Evolutionary conservation across 2,113 vertebrate genomes (phyloP).

Genomic region (Pimephales promelas): DNA sequence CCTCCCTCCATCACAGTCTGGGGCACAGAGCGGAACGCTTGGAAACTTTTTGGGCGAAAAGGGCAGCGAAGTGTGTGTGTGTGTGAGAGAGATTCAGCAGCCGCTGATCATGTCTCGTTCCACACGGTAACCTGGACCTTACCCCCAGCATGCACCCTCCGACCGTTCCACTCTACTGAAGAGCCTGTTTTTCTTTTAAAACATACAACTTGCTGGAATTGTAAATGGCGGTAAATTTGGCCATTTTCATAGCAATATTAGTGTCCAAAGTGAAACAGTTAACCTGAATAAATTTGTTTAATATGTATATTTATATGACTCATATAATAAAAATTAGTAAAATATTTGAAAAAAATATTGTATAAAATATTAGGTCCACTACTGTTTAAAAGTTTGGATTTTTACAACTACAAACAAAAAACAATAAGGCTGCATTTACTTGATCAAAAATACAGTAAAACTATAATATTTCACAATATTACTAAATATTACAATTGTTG

Average conservation of each 20-base stretch:
- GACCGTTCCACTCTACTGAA: slow-evolving; percentile 48
- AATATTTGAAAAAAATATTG: background rate
- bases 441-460: background rate
- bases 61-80: slow-evolving; percentile 76
- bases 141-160: slow-evolving; percentile 67
- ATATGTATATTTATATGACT: background rate
- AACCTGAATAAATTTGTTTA: background rate
- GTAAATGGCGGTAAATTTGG: background rate
- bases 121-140: slow-evolving; percentile 89
- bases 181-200: background rate
- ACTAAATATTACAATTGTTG: background rate
- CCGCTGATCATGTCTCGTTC: slow-evolving; percentile 81
- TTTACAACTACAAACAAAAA: no score
- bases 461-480: background rate
- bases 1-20: slow-evolving; percentile 26
- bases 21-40: slow-evolving; percentile 70
- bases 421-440: background rate
- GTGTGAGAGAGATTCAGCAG: slow-evolving; percentile 77
- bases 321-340: background rate
- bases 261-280: background rate
- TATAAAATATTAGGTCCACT: background rate
- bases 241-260: background rate
- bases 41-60: slow-evolving; percentile 65
- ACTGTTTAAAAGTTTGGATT: background rate
- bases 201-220: background rate